These are phyloP conservation scores for Rynchops niger DNA, from an alignment of 2,113 vertebrate species.

Conservation along the genomic window DNA sequence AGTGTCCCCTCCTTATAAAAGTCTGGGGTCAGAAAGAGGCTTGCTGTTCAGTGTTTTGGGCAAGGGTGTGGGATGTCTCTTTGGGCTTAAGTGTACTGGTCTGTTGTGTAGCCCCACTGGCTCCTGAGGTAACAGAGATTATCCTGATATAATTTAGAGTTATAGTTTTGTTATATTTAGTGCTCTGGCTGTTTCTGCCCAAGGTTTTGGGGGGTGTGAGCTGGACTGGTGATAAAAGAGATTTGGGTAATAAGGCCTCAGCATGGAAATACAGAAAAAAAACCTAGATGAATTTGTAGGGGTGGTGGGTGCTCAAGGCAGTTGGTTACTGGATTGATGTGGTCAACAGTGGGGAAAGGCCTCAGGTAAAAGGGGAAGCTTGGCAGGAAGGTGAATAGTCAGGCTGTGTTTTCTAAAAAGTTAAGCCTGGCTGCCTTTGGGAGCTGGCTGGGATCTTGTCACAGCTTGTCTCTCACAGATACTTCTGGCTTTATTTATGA, in stretches of 20 bases:
- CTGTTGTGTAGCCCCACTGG: fast-evolving
- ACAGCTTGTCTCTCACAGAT: background rate
- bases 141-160: background rate
- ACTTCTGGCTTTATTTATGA: background rate
- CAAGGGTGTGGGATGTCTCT: fast-evolving
- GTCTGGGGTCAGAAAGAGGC: fast-evolving
- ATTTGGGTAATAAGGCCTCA: background rate
- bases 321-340: background rate
- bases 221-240: background rate
- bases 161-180: fast-evolving
- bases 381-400: background rate
- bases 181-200: fast-evolving
- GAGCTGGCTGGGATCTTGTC: background rate
- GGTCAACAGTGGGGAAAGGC: background rate
- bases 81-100: fast-evolving
- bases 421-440: background rate
- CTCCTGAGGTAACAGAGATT: background rate
- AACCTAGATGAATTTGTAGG: fast-evolving
- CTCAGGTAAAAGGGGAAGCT: background rate
- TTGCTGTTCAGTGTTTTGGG: fast-evolving
- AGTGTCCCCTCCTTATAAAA: background rate
- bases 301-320: background rate
- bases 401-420: background rate
- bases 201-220: background rate
- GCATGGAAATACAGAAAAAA: background rate